Percentiles rank a stretch among this genome's conserved stretches.
Conservation (phyloP, 2,888 invertebrate species). For the Shargacucullia verbasci region DNA sequence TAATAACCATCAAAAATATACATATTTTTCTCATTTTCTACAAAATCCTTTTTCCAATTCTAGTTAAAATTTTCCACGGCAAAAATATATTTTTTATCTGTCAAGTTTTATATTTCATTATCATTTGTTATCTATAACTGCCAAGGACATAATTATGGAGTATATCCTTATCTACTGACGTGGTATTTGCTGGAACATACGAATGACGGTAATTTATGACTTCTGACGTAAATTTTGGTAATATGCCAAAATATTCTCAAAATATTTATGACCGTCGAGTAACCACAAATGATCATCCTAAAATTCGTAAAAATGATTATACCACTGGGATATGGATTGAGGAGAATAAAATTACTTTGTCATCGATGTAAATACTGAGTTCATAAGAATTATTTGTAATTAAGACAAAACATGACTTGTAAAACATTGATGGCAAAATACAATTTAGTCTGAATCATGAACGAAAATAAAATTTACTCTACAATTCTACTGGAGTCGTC, state of each 20-base stretch:
- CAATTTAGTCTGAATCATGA: neutral
- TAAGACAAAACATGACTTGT: no score
- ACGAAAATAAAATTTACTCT: neutral
- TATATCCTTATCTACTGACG: conserved; percentile 58
- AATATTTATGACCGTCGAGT: conserved; percentile 33
- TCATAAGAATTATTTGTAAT: neutral
- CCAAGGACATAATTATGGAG: conserved; percentile 71
- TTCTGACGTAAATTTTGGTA: conserved; percentile 32
- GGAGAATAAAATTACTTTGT: neutral
- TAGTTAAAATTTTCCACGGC: conserved; percentile 47
- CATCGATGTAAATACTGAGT: neutral
- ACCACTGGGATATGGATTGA: neutral
- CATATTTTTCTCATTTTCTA: neutral
- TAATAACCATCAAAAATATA: neutral
- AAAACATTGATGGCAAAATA: neutral
- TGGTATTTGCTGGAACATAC: conserved; percentile 33
- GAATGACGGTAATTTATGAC: conserved; percentile 34
- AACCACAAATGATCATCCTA: conserved; percentile 14
- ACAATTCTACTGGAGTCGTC: neutral
- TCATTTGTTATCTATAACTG: conserved; percentile 62
- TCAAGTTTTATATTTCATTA: conserved; percentile 56
- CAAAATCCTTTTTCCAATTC: conserved; percentile 5
- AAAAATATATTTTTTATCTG: conserved; percentile 50
- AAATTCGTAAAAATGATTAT: neutral
- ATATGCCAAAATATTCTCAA: conserved; percentile 36